Conservation (phyloP, 2,888 invertebrate species). For the Congeria kusceri region DNA sequence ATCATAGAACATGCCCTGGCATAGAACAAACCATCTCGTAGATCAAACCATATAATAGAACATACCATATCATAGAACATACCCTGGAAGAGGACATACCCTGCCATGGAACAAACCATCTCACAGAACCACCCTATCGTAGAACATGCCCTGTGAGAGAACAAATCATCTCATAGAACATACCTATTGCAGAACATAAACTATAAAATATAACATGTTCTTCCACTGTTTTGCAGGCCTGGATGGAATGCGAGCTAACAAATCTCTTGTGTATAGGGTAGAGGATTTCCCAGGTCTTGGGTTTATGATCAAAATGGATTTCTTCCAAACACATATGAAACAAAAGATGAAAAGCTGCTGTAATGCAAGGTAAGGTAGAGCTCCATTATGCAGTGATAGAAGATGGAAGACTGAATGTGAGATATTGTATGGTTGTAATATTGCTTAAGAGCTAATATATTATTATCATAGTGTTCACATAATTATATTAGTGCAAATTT, state of each 20-base stretch:
- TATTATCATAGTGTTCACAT: background rate
- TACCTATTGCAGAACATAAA: too few relatives aligned
- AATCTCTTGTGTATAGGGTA: constrained; percentile 78
- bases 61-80: too few relatives aligned
- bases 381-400: too few relatives aligned
- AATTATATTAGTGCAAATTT: background rate
- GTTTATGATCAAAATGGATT: constrained; percentile 81
- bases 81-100: too few relatives aligned
- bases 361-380: constrained; percentile 68
- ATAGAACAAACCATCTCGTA: too few relatives aligned
- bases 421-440: background rate
- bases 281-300: constrained; percentile 85
- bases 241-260: constrained; percentile 76
- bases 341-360: constrained; percentile 78
- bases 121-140: too few relatives aligned
- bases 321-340: constrained; percentile 74
- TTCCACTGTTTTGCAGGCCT: constrained; percentile 76
- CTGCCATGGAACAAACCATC: too few relatives aligned
- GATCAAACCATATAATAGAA: too few relatives aligned
- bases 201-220: background rate
- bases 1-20: too few relatives aligned
- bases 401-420: too few relatives aligned
- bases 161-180: too few relatives aligned
- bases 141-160: too few relatives aligned
- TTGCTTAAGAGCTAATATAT: background rate